phyloP scores from a whole-genome alignment of 2,888 invertebrate genomes.

The Xanthia togata region DNA sequence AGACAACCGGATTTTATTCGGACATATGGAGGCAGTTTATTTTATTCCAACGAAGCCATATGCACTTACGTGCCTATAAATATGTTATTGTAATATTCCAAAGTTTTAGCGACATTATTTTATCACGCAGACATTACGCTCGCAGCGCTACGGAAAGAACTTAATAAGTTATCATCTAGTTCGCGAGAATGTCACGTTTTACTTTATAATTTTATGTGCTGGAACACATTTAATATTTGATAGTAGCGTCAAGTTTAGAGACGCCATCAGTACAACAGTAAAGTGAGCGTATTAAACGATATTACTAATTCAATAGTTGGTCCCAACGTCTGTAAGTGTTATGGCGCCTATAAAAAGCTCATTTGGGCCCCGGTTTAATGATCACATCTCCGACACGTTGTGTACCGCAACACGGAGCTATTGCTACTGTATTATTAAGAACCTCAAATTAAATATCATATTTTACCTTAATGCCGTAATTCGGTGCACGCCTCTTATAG shows the following conservation, averaged over 20 bases:
- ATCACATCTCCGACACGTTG: slow-evolving; percentile 75
- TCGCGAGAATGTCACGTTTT: slow-evolving; percentile 45
- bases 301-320: slow-evolving; percentile 86
- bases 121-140: slow-evolving; percentile 34
- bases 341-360: slow-evolving; percentile 84
- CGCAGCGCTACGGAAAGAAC: slow-evolving; percentile 19
- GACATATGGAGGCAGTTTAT: slow-evolving; percentile 78
- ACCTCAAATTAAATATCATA: slow-evolving; percentile 82
- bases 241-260: slow-evolving; percentile 76
- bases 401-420: slow-evolving; percentile 71
- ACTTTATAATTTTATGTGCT: slow-evolving; percentile 65
- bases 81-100: slow-evolving; percentile 42
- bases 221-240: slow-evolving; percentile 79
- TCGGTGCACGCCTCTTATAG: slow-evolving; percentile 81
- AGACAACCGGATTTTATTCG: slow-evolving; percentile 82
- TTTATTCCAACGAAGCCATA: slow-evolving; percentile 68
- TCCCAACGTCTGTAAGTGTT: slow-evolving; percentile 83
- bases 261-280: slow-evolving; percentile 75
- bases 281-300: slow-evolving; percentile 82
- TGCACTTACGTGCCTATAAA: slow-evolving; percentile 52
- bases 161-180: slow-evolving; percentile 46
- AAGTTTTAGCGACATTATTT: slow-evolving; percentile 31
- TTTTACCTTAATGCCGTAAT: slow-evolving; percentile 85
- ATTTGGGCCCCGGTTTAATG: slow-evolving; percentile 83
- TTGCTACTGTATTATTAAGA: slow-evolving; percentile 74